phyloP scores from a whole-genome alignment of 2,113 vertebrate genomes.

The Plecturocebus donacophilus region DNA sequence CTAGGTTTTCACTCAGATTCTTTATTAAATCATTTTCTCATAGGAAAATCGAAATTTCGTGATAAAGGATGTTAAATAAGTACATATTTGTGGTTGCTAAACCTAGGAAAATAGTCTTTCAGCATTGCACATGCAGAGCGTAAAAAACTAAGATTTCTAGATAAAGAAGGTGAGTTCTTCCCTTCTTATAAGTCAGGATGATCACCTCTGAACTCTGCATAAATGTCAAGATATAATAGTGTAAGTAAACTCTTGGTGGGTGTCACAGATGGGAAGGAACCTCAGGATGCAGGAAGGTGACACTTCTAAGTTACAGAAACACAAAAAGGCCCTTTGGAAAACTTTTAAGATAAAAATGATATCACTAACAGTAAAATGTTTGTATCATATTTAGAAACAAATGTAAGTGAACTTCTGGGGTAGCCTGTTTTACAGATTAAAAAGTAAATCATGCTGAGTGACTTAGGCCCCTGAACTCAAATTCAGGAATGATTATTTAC shows the following conservation, averaged over 20 bases:
- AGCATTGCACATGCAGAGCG: background rate
- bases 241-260: background rate
- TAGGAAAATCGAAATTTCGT: constrained; percentile 4
- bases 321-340: background rate
- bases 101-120: background rate
- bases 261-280: background rate
- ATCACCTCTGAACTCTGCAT: background rate
- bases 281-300: background rate
- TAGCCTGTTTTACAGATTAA: background rate
- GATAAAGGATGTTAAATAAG: constrained; percentile 37
- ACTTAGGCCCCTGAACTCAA: background rate
- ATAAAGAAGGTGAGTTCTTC: background rate
- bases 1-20: background rate
- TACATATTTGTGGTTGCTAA: background rate
- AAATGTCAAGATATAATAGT: background rate
- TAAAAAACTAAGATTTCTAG: background rate
- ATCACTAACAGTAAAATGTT: background rate
- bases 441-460: background rate
- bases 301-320: background rate
- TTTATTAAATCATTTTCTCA: constrained; percentile 16
- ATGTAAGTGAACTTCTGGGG: background rate
- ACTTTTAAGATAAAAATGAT: background rate
- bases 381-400: background rate
- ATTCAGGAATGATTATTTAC: background rate
- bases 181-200: background rate